Conservation (phyloP, 1,140 invertebrate species). For the Phymastichus coffea region DNA sequence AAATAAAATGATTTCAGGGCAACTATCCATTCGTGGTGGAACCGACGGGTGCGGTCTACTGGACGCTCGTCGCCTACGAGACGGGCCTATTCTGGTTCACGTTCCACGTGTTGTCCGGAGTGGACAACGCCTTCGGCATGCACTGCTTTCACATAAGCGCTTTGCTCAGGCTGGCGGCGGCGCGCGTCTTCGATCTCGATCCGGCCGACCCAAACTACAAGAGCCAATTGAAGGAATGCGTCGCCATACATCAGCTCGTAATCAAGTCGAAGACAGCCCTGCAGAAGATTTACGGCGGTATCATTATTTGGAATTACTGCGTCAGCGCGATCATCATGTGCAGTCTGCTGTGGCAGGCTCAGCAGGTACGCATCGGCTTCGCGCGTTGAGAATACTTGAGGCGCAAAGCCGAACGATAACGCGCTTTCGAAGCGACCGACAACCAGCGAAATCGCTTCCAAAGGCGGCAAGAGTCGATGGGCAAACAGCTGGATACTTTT, state of each 20-base stretch:
- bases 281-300: neutral
- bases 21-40: neutral
- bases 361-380: too few relatives aligned
- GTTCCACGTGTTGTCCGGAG: neutral
- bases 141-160: neutral
- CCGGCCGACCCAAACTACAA: neutral
- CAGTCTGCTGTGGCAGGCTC: neutral
- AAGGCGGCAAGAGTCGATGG: too few relatives aligned
- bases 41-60: neutral
- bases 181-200: neutral
- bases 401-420: too few relatives aligned
- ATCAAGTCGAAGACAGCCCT: neutral
- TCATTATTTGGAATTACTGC: neutral
- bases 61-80: neutral
- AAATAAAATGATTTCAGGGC: neutral
- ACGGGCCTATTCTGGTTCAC: neutral
- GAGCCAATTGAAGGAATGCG: neutral
- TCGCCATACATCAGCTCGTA: neutral
- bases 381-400: too few relatives aligned
- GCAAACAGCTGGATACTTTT: too few relatives aligned
- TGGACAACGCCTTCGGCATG: neutral
- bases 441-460: too few relatives aligned
- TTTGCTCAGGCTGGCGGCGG: neutral
- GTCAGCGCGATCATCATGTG: neutral
- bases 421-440: too few relatives aligned